Conservation (phyloP, 2,888 invertebrate species). For the Drosophila lutescens region DNA sequence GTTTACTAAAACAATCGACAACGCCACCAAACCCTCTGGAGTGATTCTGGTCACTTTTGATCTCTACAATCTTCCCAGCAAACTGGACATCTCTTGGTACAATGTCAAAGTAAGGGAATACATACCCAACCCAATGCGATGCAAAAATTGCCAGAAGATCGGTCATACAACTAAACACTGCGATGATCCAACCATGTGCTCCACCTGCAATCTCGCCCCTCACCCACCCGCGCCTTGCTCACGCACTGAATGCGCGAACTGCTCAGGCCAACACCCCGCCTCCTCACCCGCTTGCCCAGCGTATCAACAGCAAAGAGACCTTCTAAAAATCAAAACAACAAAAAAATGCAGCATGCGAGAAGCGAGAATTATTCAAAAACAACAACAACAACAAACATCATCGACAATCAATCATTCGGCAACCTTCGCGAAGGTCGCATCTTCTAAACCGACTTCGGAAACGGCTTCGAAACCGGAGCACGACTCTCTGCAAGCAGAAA, state of each 20-base stretch:
- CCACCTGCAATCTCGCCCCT: no score
- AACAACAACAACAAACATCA: background rate
- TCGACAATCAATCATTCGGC: background rate
- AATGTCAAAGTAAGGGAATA: no score
- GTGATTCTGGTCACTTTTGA: no score
- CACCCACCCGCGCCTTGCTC: no score
- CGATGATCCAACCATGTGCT: background rate
- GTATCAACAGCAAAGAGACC: background rate
- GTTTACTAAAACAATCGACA: no score
- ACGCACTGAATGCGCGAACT: background rate
- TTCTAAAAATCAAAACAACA: background rate
- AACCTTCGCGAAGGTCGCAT: background rate
- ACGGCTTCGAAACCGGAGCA: background rate
- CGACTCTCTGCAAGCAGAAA: background rate
- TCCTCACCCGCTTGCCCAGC: background rate
- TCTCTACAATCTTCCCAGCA: no score
- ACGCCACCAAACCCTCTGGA: no score
- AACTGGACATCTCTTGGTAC: no score
- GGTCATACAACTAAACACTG: background rate
- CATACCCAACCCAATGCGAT: constrained; percentile 1
- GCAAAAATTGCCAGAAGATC: background rate
- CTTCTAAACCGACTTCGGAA: background rate
- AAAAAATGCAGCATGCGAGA: no score
- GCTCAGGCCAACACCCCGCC: background rate
- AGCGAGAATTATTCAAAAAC: no score